Base-by-base conservation (phyloP, 2,113 vertebrate genomes). In the Noctilio leporinus region DNA sequence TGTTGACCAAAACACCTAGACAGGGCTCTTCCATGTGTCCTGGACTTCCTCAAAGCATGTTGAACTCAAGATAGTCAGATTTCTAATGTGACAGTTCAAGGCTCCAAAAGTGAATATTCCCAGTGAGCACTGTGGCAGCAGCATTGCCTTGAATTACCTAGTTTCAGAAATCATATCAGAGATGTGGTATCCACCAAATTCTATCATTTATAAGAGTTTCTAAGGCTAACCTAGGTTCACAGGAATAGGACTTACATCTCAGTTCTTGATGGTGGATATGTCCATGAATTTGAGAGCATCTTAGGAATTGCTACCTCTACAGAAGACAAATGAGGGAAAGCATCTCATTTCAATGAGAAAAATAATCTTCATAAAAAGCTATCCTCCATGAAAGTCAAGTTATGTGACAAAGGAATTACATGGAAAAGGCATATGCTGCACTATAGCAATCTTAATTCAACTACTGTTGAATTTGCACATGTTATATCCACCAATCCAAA, bases 321-420 rank as follows among this genome's bases (percentile, higher is more conserved):
- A 49, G 85, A 83, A 76, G 49, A 84, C 30, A 40, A 62, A 89
- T 59, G 84, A 85, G 38, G n/a, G 12, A 59, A 59, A 90, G 20
- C 65, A 69, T 94, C 65, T 90, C 40, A 85, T 69, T 59, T 70
- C n/a, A 78, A 59, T 85, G 40, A 62, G 75, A 93, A 93, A 75
- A 77, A 65, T 53, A 82, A 93, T 38, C 40, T 26, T 45, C 88
- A 72, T 28, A 85, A 43, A 78, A 90, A 69, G 49, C 30, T 78
- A 69, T 7, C 59, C 64, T 47, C n/a, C 16, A 15, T 51, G 77
- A 82, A 92, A 92, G 45, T 64, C 19, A 51, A 70, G 83, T 69
- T 83, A 38, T 70, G 15, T 83, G 67, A 83, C 59, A 92, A 83
- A 82, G 28, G n/a, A 77, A 82, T 76, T 73, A 69, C 43, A 76